These are phyloP conservation scores for Falco biarmicus DNA, from an alignment of 2,797 vertebrate species.

Conservation along the genomic window DNA sequence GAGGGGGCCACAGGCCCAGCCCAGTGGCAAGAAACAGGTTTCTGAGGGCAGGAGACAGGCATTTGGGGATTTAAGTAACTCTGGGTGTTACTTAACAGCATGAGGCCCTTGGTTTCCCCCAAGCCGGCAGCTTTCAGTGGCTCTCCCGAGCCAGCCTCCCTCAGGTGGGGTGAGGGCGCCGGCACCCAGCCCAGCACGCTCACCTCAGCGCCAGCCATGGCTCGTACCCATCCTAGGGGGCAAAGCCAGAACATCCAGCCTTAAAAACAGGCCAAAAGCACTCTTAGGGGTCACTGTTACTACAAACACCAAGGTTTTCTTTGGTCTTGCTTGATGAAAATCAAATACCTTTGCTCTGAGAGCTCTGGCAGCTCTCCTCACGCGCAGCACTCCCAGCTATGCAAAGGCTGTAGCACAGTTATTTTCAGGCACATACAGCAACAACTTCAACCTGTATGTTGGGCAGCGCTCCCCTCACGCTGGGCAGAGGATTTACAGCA, in stretches of 20 bases:
- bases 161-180: fast-evolving
- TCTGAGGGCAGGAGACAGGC: background rate
- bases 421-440: background rate
- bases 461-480: fast-evolving
- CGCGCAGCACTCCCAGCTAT: background rate
- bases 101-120: fast-evolving
- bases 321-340: background rate
- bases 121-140: background rate
- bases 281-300: background rate
- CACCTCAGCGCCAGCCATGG: background rate
- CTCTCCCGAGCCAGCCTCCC: background rate
- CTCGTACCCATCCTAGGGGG: background rate
- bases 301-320: background rate
- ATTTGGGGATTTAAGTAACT: background rate
- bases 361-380: background rate
- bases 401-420: background rate
- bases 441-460: fast-evolving
- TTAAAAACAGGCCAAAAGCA: background rate
- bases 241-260: background rate
- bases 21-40: fast-evolving
- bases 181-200: fast-evolving
- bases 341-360: background rate
- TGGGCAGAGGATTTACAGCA: background rate
- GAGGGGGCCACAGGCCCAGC: fast-evolving
- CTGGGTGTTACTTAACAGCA: background rate